Evolutionary conservation across 2,888 invertebrate species (phyloP), one percentile per base, ranked within the genome.

Genomic region (Drosophila anomelani): DNA sequence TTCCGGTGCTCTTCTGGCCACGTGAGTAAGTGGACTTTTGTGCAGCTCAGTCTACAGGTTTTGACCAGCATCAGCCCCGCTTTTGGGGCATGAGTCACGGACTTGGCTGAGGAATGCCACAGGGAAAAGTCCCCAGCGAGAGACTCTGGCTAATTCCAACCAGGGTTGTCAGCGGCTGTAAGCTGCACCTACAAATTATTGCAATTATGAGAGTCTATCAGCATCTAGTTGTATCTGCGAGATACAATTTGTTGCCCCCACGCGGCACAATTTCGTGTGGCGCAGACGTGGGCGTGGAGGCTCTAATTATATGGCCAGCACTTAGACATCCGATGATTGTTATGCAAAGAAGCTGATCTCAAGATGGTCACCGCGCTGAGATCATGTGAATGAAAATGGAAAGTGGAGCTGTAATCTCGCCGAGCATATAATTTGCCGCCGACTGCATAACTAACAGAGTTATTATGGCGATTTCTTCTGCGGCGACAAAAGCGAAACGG

Each of bases 331-430:
- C 43, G 55, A 62, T 61, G 59, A 76, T 74, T 61, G 70, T 84
- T 86, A 84, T 84, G 83, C 84, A 83, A 74, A 76, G 80, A 79
- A 70, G 83, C 81, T 77, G 84, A 51, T 64, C 66, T 66, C 66
- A 56, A 61, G 54, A 58, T 61, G 57, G 26, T 46, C 34, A 39
- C 20, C 47, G 55, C 43, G 23, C 43, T 58, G 76, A 57, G 75
- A 76, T 75, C 70, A 76, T 75, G 76, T 67, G 71, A 46, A 59
- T 55, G 76, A 34, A 75, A 75, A 75, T 75, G 75, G 75, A 75
- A 75, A 75, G 75, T 75, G 76, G 46, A 34, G 44, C 23, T 20
- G 53, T 59, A 38, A 66, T 66, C 39, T 26, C 51, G 53, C 23
- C 23, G 36, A 20, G 51, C 15, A 51, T 71, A 57, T 63, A 74